Evolutionary conservation across 2,888 invertebrate genomes (phyloP).

Genomic region (Thecocarcelia acutangulata): DNA sequence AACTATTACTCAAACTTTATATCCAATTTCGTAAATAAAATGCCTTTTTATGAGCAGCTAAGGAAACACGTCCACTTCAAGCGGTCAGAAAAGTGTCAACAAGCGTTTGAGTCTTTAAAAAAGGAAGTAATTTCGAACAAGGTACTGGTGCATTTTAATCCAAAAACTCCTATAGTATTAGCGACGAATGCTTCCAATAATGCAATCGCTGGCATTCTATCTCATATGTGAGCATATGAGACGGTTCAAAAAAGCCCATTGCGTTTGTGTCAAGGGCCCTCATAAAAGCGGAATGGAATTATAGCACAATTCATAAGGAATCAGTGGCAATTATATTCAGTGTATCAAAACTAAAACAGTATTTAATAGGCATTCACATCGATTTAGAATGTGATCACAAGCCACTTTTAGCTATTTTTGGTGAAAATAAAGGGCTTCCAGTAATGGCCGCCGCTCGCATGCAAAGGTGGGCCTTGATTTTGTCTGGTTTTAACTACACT

Average conservation of each 20-base stretch:
- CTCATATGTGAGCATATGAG: constrained; percentile 46
- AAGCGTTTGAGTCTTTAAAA: constrained; percentile 74
- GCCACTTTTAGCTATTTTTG: constrained; percentile 51
- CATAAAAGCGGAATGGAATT: constrained; percentile 63
- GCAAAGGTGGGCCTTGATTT: constrained; percentile 45
- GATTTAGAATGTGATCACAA: constrained; percentile 43
- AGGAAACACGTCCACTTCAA: constrained; percentile 60
- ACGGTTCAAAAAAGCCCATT: constrained; percentile 60
- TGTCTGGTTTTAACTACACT: constrained; percentile 56
- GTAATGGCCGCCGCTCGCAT: constrained; percentile 37
- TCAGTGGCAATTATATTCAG: constrained; percentile 49
- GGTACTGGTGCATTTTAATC: constrained; percentile 66
- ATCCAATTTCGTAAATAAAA: constrained; percentile 53
- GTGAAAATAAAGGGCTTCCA: constrained; percentile 38
- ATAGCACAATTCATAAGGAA: constrained; percentile 49
- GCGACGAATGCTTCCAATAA: background rate
- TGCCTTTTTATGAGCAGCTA: constrained; percentile 42
- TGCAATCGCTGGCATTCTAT: constrained; percentile 49
- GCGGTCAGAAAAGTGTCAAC: constrained; percentile 72
- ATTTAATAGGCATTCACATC: constrained; percentile 40
- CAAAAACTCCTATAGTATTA: background rate
- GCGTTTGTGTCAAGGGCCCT: too few relatives aligned
- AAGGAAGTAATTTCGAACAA: constrained; percentile 49
- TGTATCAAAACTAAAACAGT: constrained; percentile 46
- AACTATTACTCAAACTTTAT: constrained; percentile 67